Evolutionary conservation across 2,113 vertebrate genomes (phyloP).

Genomic region (Archocentrus centrarchus): DNA sequence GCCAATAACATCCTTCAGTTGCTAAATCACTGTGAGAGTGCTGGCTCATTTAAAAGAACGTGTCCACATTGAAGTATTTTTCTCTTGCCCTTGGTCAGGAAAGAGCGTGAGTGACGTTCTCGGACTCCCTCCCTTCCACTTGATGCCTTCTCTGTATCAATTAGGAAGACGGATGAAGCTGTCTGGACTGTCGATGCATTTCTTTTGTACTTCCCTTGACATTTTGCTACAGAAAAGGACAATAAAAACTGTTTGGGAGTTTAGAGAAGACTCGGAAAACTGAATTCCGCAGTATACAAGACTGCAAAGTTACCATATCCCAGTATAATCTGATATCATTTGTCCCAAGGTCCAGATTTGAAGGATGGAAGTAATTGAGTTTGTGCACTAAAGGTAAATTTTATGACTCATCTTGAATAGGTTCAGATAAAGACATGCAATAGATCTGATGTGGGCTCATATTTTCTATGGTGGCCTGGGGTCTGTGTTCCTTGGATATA

Average conservation of each 20-base stretch:
- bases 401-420: background rate
- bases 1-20: background rate
- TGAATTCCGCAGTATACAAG: background rate
- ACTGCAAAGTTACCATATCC: background rate
- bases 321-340: background rate
- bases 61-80: slow-evolving; percentile 21
- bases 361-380: background rate
- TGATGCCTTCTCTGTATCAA: slow-evolving; percentile 44
- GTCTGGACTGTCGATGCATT: slow-evolving; percentile 35
- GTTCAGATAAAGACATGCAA: slow-evolving; percentile 19
- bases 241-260: slow-evolving; percentile 22
- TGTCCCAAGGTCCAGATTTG: background rate
- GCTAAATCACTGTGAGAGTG: background rate
- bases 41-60: slow-evolving; percentile 24
- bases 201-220: slow-evolving; percentile 28
- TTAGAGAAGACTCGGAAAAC: slow-evolving; percentile 4
- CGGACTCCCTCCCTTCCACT: slow-evolving; percentile 35
- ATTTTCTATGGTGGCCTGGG: slow-evolving; percentile 7
- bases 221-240: slow-evolving; percentile 42
- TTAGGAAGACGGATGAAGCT: slow-evolving; percentile 63
- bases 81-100: slow-evolving; percentile 14
- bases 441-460: background rate
- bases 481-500: slow-evolving; percentile 28
- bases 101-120: slow-evolving; percentile 17
- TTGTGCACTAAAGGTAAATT: background rate